Percentiles rank a stretch among this genome's conserved stretches.
These are phyloP conservation scores for Diploptera punctata DNA, from an alignment of 2,888 invertebrate genomes.

Conservation along the genomic window DNA sequence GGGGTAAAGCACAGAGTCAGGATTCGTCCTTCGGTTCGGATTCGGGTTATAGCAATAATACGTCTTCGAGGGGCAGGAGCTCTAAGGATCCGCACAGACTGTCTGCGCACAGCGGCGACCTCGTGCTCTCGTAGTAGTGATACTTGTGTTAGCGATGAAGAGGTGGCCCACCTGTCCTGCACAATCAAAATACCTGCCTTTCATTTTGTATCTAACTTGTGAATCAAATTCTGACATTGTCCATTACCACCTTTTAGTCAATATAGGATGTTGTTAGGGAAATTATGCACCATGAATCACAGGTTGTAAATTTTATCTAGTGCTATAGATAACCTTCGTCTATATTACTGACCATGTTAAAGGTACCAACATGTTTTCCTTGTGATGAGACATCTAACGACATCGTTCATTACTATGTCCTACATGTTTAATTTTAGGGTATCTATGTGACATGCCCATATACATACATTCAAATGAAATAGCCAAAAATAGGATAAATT, in stretches of 20 bases:
- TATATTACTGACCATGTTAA: too few species aligned
- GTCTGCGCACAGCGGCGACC: slow-evolving; percentile 40
- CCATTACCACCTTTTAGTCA: too few species aligned
- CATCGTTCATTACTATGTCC: too few species aligned
- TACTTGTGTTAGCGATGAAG: neutral
- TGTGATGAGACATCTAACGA: too few species aligned
- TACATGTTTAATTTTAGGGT: too few species aligned
- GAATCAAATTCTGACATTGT: too few species aligned
- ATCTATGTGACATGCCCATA: too few species aligned
- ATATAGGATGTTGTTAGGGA: neutral
- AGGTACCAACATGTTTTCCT: too few species aligned
- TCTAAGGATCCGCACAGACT: slow-evolving; percentile 41
- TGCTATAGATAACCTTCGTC: too few species aligned
- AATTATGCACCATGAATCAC: neutral
- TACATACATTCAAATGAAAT: too few species aligned
- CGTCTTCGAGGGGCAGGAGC: slow-evolving; percentile 65
- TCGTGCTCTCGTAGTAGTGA: slow-evolving; percentile 41
- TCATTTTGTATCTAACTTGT: neutral
- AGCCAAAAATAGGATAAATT: too few species aligned
- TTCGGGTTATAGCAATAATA: slow-evolving; percentile 85
- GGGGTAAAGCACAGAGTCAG: slow-evolving; percentile 67
- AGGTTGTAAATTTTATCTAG: too few species aligned
- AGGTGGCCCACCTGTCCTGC: neutral
- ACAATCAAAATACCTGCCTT: slow-evolving; percentile 2
- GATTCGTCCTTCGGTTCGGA: slow-evolving; percentile 85